These are phyloP conservation scores for Drosophila pachea DNA, from an alignment of 1,140 invertebrate genomes.

Conservation along the genomic window DNA sequence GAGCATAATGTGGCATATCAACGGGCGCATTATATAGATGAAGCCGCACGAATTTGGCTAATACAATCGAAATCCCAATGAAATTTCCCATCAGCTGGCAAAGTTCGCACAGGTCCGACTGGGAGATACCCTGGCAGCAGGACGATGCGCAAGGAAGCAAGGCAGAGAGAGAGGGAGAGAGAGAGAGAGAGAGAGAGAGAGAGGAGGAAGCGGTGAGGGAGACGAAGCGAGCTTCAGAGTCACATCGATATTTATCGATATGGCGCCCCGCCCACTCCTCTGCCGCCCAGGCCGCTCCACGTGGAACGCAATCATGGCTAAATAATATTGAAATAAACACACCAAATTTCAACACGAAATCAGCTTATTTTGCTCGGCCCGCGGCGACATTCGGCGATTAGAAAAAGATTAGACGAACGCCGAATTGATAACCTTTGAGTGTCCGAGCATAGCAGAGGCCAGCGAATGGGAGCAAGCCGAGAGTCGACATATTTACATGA, in stretches of 20 bases:
- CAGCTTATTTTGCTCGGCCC: slow-evolving; percentile 13
- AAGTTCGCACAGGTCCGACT: no score
- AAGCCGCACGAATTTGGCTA: neutral
- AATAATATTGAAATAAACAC: neutral
- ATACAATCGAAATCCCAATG: no score
- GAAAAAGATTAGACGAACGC: slow-evolving; percentile 16
- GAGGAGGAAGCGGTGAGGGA: no score
- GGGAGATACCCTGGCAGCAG: no score
- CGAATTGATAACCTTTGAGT: slow-evolving; percentile 37
- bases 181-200: no score
- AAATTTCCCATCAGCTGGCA: no score
- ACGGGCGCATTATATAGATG: neutral
- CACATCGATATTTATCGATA: no score
- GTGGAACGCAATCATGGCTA: neutral
- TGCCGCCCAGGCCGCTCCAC: no score
- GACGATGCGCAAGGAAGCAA: no score
- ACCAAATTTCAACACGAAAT: slow-evolving; percentile 7
- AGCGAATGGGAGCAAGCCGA: slow-evolving; percentile 7
- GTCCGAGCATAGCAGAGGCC: neutral
- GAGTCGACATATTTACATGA: neutral
- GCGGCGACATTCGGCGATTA: slow-evolving; percentile 13
- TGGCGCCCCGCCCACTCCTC: no score
- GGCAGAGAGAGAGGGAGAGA: no score
- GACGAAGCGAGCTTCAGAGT: no score
- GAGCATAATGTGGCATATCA: neutral